Evolutionary conservation across 1,140 invertebrate genomes (phyloP), one percentile per base, ranked within the genome.

Genomic region (Diachasmimorpha longicaudata): DNA sequence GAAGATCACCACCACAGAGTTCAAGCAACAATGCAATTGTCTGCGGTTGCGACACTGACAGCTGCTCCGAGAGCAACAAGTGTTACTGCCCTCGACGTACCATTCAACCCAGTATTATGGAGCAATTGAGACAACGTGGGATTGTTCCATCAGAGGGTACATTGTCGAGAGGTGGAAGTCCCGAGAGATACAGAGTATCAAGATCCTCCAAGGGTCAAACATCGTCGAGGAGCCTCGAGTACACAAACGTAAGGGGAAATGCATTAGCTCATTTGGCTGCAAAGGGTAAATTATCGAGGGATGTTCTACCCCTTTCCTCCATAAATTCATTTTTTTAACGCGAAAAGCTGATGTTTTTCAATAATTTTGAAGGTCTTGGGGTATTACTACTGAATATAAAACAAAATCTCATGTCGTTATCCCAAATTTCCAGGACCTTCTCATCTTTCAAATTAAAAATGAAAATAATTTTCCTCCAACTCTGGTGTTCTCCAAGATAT

Each of bases 21-120:
- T 73, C 77, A 0, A 76, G 81, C 9, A 79, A 77, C 36, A 82
- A 84, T 16, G 81, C 76, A 19, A 70, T 85, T 3, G 77, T 92
- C 72, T 93, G 94, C 81, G 91, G 92, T 3, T 96, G 95, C 83
- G 95, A 96, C 81, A 95, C 95, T 0, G 95, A 96, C 81, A 95
- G 94, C 79, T 96, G 95, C 84, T 92, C 94, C 0, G 95, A 96
- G 74, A 95, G 94, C 83, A 96, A 96, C 82, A 96, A 96, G 84
- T 97, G 96, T 83, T 97, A 97, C 83, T 97, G 96, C 85, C 88
- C 91, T 9, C 89, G 89, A 1, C 88, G 87, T 1, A 79, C 84
- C 14, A 75, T 78, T 19, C 85, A 88, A 39, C 83, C 86, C 5
- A 89, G 84, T 0, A 87, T 90, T 67, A 80, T 91, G 42, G 89